Evolutionary conservation across 1,140 invertebrate species (phyloP).

Genomic region (Musca vetustissima): DNA sequence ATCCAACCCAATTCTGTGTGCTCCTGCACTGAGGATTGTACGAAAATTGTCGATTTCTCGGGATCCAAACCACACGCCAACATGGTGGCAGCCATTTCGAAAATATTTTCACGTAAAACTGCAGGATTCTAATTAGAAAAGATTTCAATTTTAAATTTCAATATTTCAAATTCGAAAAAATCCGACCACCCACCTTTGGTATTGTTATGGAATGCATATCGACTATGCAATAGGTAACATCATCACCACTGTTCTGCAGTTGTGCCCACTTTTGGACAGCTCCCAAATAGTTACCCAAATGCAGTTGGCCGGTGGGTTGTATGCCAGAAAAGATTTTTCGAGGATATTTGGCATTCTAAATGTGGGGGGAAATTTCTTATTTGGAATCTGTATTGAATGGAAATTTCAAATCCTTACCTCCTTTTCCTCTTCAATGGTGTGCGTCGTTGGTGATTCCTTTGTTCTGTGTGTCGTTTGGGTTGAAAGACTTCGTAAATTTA

Average conservation of each 20-base stretch:
- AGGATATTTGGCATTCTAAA: conserved; percentile 48
- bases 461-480: no score
- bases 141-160: no score
- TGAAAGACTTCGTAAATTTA: no score
- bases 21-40: conserved; percentile 82
- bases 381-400: neutral
- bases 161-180: no score
- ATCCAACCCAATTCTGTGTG: conserved; percentile 92
- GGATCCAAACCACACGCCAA: conserved; percentile 92
- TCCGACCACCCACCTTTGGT: conserved; percentile 59
- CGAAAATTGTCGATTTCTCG: conserved; percentile 78
- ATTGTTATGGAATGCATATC: conserved; percentile 95
- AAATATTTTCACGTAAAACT: conserved; percentile 69
- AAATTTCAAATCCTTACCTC: neutral
- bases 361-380: neutral
- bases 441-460: no score
- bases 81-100: conserved; percentile 79
- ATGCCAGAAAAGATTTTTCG: conserved; percentile 86
- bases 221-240: conserved; percentile 83
- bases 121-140: conserved; percentile 63
- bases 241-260: conserved; percentile 72
- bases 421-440: neutral
- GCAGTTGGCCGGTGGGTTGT: conserved; percentile 91
- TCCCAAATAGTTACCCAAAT: conserved; percentile 97
- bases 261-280: conserved; percentile 85